These are phyloP conservation scores for Channa maculata DNA, from an alignment of 2,113 vertebrate genomes.

Conservation along the genomic window DNA sequence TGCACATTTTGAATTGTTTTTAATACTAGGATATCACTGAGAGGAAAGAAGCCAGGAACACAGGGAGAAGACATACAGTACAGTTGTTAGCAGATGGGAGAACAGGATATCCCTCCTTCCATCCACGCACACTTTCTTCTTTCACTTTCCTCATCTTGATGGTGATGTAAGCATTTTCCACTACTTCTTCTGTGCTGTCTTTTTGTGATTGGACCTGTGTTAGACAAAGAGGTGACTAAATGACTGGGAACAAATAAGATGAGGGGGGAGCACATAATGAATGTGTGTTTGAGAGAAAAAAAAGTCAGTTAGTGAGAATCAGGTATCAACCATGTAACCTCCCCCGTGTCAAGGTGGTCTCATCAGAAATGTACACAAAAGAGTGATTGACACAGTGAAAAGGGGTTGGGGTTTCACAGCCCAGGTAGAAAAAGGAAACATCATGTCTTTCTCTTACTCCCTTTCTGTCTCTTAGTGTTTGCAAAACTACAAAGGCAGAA, in stretches of 20 bases:
- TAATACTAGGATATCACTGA: neutral
- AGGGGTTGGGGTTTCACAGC: conserved; percentile 81
- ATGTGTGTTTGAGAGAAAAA: conserved; percentile 46
- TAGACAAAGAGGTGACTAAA: conserved; percentile 27
- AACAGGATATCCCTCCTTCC: neutral
- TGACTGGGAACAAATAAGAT: conserved; percentile 45
- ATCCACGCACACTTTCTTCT: conserved; percentile 2
- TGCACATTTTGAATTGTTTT: too few species aligned
- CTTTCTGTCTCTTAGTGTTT: conserved; percentile 62
- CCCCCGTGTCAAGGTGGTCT: conserved; percentile 72
- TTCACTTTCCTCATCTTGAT: neutral
- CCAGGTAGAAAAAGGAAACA: conserved; percentile 76
- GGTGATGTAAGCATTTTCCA: conserved; percentile 42
- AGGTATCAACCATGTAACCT: conserved; percentile 78
- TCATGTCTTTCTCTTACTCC: conserved; percentile 54
- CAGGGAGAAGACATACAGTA: neutral
- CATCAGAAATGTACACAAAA: conserved; percentile 76
- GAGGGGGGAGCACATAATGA: conserved; percentile 17
- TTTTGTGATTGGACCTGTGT: conserved; percentile 35
- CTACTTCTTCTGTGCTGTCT: conserved; percentile 44
- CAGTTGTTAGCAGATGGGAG: conserved; percentile 2
- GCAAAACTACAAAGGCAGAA: conserved; percentile 70
- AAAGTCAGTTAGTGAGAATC: conserved; percentile 70
- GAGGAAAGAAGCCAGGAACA: neutral
- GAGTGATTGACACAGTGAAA: conserved; percentile 76